Conservation (phyloP, 2,113 vertebrate genomes). For the Chroicocephalus ridibundus region DNA sequence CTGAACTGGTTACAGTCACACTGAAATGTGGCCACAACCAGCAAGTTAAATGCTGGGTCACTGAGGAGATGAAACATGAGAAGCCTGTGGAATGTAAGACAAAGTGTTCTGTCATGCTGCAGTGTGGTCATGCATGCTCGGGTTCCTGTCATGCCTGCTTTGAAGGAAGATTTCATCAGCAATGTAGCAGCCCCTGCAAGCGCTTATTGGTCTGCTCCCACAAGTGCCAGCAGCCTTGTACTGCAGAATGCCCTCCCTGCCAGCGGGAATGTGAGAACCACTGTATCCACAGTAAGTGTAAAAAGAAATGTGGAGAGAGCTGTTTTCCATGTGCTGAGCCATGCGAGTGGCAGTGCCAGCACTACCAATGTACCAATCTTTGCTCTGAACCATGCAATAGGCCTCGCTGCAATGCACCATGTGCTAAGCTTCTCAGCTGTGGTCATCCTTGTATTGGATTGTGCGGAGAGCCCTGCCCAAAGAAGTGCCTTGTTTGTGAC, state of each 20-base stretch:
- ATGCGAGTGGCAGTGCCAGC: conserved; percentile 86
- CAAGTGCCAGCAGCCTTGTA: conserved; percentile 83
- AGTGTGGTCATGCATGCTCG: conserved; percentile 84
- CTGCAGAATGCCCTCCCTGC: conserved; percentile 83
- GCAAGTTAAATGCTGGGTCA: conserved; percentile 70
- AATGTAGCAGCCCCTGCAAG: conserved; percentile 76
- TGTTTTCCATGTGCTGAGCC: conserved; percentile 86
- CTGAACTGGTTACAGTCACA: conserved; percentile 51
- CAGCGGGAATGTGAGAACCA: conserved; percentile 80
- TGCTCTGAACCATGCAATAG: conserved; percentile 90
- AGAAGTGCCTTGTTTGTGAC: conserved; percentile 86
- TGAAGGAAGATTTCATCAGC: conserved; percentile 83
- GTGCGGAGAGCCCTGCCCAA: conserved; percentile 90
- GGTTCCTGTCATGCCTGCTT: conserved; percentile 84
- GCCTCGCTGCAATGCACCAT: conserved; percentile 82
- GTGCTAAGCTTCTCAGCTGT: conserved; percentile 76
- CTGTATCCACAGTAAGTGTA: conserved; percentile 88
- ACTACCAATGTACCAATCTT: conserved; percentile 84
- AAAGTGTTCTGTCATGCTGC: conserved; percentile 72
- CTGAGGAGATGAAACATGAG: not conserved
- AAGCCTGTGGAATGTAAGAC: conserved; percentile 65
- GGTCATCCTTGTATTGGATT: conserved; percentile 88
- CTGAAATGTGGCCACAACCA: conserved; percentile 85
- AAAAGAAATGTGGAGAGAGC: conserved; percentile 80
- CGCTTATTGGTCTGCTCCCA: conserved; percentile 87